A percentile compares a stretch with the other conserved stretches of the same genome.
These are phyloP conservation scores for Eupeodes luniger DNA, from an alignment of 2,888 invertebrate species.

Conservation along the genomic window DNA sequence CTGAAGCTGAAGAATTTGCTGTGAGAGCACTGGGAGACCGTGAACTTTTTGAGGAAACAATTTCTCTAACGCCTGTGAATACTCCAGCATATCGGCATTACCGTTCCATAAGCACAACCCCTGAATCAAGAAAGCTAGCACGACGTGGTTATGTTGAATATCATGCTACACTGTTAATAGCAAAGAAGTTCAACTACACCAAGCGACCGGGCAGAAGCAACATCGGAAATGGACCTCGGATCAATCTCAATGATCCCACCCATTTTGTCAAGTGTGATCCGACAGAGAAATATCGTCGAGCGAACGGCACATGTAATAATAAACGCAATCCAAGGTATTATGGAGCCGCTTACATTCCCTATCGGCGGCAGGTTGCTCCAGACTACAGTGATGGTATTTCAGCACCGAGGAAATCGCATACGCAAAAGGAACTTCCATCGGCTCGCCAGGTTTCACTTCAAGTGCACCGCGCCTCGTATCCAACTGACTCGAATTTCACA, in stretches of 20 bases:
- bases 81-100: constrained; percentile 90
- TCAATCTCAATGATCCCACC: constrained; percentile 79
- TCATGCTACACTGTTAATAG: constrained; percentile 87
- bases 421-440: constrained; percentile 87
- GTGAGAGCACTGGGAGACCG: constrained; percentile 86
- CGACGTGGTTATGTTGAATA: constrained; percentile 89
- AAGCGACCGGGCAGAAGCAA: constrained; percentile 81
- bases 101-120: constrained; percentile 87
- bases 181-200: constrained; percentile 85
- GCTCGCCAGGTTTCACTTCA: constrained; percentile 90
- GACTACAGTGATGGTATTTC: constrained; percentile 91
- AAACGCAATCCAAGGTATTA: constrained; percentile 86
- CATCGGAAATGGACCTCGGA: constrained; percentile 82
- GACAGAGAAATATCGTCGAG: constrained; percentile 86
- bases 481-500: constrained; percentile 90
- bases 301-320: constrained; percentile 92
- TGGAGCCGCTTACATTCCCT: constrained; percentile 91
- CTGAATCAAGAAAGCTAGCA: constrained; percentile 87
- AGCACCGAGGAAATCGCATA: constrained; percentile 86
- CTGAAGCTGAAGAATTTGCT: constrained; percentile 86
- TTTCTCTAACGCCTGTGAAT: constrained; percentile 84
- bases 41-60: constrained; percentile 85
- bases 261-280: constrained; percentile 83
- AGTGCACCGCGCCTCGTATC: constrained; percentile 90
- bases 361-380: constrained; percentile 88